Evolutionary conservation across 2,797 vertebrate species (phyloP), one percentile per base, ranked within the genome.

Genomic region (Brachymystax lenok): DNA sequence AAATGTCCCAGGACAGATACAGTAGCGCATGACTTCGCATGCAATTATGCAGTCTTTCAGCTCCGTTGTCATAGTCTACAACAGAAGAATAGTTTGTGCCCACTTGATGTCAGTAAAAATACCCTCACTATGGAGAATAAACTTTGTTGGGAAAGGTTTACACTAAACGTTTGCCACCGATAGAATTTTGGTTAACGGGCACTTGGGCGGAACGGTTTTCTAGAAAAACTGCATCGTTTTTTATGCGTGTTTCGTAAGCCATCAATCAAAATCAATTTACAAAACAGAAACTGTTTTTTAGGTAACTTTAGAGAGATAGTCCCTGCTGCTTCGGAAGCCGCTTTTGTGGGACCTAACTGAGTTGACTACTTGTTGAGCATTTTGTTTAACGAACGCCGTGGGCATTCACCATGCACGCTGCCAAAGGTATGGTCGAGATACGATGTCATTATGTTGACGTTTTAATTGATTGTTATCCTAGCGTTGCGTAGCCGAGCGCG

Each of bases 401-500:
- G 74, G 76, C 61, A 3, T 16, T 52, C 75, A 79, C 76, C 74
- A 92, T 91, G 91, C 33, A 79, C 1, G 5, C 77, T 19, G 79
- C 30, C 2, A 91, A 86, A 90, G 90, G 91, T 92, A 89, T 84
- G 84, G 10, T 12, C 40, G 40, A 46, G 40, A 46, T 12, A 46
- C 10, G 12, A 46, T 46, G 10, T 12, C 40, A 46, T 46, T 13
- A 46, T 12, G 40, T 46, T 46, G 10, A 46, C 40, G 40, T 46
- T 46, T 46, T 46, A 46, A 3, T 12, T 3, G 0, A 46, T 46
- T 12, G 3, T 46, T 46, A 12, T 46, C 40, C 40, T 1, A 40
- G 40, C 40, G 40, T 40, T 40, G 40, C 40, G 40, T 40, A 40
- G 40, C 40, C 0, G 2, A 12, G 40, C 40, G 40, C 2, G 12